phyloP scores from a whole-genome alignment of 2,797 vertebrate species.

The Enteromius treurensis region DNA sequence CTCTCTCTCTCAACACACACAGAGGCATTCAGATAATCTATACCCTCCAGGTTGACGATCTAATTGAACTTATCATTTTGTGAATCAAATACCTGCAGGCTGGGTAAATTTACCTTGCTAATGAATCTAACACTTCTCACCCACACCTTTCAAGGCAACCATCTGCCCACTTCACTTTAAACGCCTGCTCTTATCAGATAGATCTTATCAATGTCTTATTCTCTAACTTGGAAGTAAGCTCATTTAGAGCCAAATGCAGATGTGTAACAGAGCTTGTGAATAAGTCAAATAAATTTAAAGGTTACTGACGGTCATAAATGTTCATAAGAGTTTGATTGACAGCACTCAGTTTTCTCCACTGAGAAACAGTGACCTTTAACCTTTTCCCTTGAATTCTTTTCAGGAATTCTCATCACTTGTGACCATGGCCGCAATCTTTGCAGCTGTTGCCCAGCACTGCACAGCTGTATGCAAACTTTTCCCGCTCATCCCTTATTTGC shows the following conservation, averaged over 20 bases:
- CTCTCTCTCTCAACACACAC: conserved; percentile 29
- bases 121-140: conserved; percentile 42
- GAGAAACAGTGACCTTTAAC: conserved; percentile 33
- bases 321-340: conserved; percentile 26
- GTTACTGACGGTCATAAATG: conserved; percentile 32
- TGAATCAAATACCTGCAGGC: conserved; percentile 45
- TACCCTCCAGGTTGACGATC: background rate
- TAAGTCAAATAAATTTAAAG: conserved; percentile 8
- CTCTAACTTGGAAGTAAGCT: background rate
- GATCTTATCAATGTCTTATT: conserved; percentile 18
- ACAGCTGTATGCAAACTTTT: conserved; percentile 34
- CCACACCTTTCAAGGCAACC: background rate
- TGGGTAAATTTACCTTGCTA: conserved; percentile 21
- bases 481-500: background rate
- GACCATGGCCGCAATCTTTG: conserved; percentile 11
- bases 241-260: background rate
- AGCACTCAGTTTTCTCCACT: conserved; percentile 23
- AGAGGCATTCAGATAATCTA: conserved; percentile 36
- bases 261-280: conserved; percentile 7
- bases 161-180: conserved; percentile 29
- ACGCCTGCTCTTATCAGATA: conserved; percentile 9
- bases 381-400: conserved; percentile 18
- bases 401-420: conserved; percentile 30
- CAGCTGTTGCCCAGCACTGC: conserved; percentile 39
- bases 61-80: conserved; percentile 38